A percentile compares a stretch with the other conserved stretches of the same genome.
Conservation (phyloP, 2,797 vertebrate species). For the Cirrhinus molitorella region DNA sequence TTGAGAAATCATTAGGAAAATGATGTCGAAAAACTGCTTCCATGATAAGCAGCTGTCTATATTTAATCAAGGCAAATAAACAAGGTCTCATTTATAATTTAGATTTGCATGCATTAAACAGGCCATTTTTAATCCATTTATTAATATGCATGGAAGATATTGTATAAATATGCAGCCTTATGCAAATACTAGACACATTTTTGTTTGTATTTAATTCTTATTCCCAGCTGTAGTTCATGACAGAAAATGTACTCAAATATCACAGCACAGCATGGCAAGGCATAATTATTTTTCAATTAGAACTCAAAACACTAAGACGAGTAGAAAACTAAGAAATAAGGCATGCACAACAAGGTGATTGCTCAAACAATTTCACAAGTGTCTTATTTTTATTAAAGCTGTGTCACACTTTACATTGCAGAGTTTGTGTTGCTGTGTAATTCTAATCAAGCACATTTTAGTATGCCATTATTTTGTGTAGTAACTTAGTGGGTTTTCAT, state of each 20-base stretch:
- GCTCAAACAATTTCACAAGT: background rate
- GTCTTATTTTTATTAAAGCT: background rate
- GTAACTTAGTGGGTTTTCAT: no score
- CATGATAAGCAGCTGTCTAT: conserved; percentile 83
- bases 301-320: conserved; percentile 68
- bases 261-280: conserved; percentile 79
- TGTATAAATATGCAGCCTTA: conserved; percentile 87
- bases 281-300: conserved; percentile 82
- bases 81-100: conserved; percentile 88
- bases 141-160: conserved; percentile 85
- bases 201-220: conserved; percentile 85
- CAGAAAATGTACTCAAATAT: conserved; percentile 80
- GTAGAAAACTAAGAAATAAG: background rate
- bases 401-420: background rate
- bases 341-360: background rate
- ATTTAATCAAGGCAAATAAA: conserved; percentile 87
- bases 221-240: conserved; percentile 81
- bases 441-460: background rate
- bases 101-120: conserved; percentile 86
- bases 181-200: conserved; percentile 81
- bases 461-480: background rate
- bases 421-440: background rate
- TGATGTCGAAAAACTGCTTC: conserved; percentile 63
- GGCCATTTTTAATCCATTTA: conserved; percentile 85
- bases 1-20: conserved; percentile 55